A percentile compares a stretch with the other conserved stretches of the same genome.
phyloP scores from a whole-genome alignment of 2,113 vertebrate species.

The Petroica traversi region DNA sequence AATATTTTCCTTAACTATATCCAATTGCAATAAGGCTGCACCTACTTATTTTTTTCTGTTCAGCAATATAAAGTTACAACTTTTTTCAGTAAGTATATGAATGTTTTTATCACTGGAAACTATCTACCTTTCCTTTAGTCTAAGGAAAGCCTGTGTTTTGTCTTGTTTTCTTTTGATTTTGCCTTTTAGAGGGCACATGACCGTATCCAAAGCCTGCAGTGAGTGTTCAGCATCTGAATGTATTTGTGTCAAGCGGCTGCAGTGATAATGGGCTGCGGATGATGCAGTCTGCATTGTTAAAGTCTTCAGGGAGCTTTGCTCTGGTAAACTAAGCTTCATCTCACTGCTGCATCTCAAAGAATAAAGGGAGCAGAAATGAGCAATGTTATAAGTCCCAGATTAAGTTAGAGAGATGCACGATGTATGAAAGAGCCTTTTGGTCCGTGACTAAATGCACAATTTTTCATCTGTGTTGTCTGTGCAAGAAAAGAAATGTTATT shows the following conservation, averaged over 20 bases:
- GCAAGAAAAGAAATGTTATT: not conserved
- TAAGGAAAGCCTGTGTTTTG: not conserved
- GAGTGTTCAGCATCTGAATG: conserved; percentile 19
- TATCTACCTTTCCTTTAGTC: not conserved
- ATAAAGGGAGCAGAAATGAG: not conserved
- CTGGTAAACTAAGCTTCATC: conserved; percentile 3
- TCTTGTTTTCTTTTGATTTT: not conserved
- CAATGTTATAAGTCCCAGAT: not conserved
- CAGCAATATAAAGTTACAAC: not conserved
- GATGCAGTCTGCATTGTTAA: conserved; percentile 20
- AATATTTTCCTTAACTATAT: not conserved
- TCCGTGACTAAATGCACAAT: not conserved
- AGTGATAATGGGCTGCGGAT: conserved; percentile 56
- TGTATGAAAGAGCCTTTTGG: not conserved
- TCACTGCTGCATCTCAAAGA: not conserved
- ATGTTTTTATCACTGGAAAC: not conserved
- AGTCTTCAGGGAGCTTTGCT: conserved; percentile 47
- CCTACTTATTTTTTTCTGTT: not conserved
- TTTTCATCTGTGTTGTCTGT: not conserved
- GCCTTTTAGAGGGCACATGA: not conserved
- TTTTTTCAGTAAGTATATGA: not conserved
- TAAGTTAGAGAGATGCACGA: not conserved
- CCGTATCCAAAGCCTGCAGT: not conserved
- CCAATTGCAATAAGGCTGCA: not conserved
- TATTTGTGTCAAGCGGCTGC: conserved; percentile 58